phyloP scores from a whole-genome alignment of 2,113 vertebrate species.

The Apodemus sylvaticus region DNA sequence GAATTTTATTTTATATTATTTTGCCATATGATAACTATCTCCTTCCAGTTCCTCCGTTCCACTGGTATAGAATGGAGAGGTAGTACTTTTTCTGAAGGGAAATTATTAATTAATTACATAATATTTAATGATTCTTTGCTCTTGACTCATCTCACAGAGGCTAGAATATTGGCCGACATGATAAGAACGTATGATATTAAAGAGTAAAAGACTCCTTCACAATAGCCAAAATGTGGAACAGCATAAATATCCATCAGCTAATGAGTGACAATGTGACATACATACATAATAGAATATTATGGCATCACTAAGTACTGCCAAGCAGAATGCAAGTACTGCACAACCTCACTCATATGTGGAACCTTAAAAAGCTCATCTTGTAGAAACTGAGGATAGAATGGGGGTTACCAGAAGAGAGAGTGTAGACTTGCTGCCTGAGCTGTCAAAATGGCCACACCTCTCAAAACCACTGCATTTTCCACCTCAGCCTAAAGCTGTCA shows the following conservation, averaged over 20 bases:
- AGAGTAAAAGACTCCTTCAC: not conserved
- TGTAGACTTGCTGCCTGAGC: no score
- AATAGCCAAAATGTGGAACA: not conserved
- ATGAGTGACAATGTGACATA: not conserved
- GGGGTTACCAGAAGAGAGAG: not conserved
- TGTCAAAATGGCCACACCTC: no score
- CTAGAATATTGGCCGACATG: not conserved
- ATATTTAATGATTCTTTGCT: constrained; percentile 42
- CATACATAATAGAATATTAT: not conserved
- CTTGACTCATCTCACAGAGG: not conserved
- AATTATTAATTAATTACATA: constrained; percentile 40
- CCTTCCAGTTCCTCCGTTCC: constrained; percentile 25
- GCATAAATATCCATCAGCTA: not conserved
- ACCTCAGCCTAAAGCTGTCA: no score
- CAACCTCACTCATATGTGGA: not conserved
- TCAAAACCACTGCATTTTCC: no score
- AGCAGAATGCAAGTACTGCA: not conserved
- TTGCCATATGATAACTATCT: constrained; percentile 47
- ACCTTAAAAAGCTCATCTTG: not conserved
- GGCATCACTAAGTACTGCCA: not conserved
- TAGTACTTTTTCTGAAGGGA: not conserved
- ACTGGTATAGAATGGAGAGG: not conserved
- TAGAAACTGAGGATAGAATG: not conserved
- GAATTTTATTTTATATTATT: constrained; percentile 64
- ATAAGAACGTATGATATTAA: constrained; percentile 1